phyloP scores from a whole-genome alignment of 92 coral and sea anemone species.

The Parazoanthus darwini region DNA sequence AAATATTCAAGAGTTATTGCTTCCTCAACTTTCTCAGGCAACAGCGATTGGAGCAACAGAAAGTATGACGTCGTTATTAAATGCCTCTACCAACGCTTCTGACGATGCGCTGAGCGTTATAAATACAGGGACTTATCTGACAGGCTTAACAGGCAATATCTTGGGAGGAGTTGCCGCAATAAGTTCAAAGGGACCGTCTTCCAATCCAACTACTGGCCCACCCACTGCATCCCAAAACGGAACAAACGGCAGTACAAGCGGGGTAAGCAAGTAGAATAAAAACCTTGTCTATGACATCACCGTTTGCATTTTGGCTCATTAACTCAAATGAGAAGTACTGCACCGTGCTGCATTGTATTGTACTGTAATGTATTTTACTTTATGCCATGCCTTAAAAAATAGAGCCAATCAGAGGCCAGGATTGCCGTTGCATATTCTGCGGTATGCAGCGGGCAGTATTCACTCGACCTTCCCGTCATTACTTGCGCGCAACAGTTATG shows the following conservation, averaged over 20 bases:
- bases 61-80: slow-evolving; percentile 29
- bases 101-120: slow-evolving; percentile 33
- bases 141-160: slow-evolving; percentile 29
- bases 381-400: too few species aligned
- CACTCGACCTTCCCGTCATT: too few species aligned
- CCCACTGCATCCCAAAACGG: slow-evolving; percentile 16
- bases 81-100: slow-evolving; percentile 2
- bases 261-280: not conserved
- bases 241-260: not conserved
- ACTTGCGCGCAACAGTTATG: too few species aligned
- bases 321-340: not conserved
- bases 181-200: not conserved
- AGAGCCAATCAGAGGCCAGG: too few species aligned
- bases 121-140: slow-evolving; percentile 30
- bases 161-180: slow-evolving; percentile 22
- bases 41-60: slow-evolving; percentile 28
- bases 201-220: slow-evolving; percentile 4
- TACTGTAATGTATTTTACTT: too few species aligned
- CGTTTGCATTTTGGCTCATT: not conserved
- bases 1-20: not conserved
- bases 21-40: not conserved
- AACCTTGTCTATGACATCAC: not conserved
- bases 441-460: too few species aligned
- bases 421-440: too few species aligned
- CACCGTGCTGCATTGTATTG: too few species aligned